These are phyloP conservation scores for Passer montanus DNA, from an alignment of 2,113 vertebrate species.

Conservation along the genomic window DNA sequence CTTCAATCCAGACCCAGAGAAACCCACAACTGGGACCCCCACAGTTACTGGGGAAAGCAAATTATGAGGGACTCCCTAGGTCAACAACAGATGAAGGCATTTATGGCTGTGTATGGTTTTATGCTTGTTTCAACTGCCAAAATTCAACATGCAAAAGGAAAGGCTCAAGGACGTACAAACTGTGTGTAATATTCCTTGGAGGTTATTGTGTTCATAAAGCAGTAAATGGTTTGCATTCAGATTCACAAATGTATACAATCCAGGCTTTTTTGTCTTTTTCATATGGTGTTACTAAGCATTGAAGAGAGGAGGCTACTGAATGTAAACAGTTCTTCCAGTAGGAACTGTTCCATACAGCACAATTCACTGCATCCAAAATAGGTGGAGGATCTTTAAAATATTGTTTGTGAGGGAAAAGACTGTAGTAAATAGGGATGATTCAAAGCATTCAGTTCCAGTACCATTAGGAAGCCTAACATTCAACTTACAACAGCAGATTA, in stretches of 20 bases:
- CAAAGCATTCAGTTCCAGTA: neutral
- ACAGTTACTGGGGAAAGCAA: neutral
- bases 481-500: neutral
- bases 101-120: neutral
- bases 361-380: neutral
- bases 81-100: neutral
- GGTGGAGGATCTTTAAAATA: neutral
- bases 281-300: neutral
- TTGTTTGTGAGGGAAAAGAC: neutral
- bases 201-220: neutral
- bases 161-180: neutral
- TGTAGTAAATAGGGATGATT: neutral
- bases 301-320: neutral
- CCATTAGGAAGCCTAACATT: neutral
- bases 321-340: neutral
- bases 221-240: neutral
- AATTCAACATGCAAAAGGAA: neutral
- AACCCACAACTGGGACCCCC: no score
- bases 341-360: neutral
- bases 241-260: neutral
- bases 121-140: neutral
- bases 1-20: no score
- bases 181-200: neutral
- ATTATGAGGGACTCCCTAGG: neutral
- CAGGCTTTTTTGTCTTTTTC: neutral